phyloP scores from a whole-genome alignment of 2,797 vertebrate species.

The Falco berigora region DNA sequence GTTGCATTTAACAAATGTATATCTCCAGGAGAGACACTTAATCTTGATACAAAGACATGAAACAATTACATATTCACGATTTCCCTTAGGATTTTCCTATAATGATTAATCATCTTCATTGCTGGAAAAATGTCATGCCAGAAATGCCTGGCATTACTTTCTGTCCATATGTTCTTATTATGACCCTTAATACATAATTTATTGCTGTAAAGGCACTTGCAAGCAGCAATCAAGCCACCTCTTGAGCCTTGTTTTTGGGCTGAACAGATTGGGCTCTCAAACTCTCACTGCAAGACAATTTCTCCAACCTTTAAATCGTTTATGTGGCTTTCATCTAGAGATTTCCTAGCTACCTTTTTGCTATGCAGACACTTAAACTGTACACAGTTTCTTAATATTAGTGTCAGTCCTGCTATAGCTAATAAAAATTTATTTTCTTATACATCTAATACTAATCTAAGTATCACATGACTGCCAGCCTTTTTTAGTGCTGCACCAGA shows the following conservation, averaged over 20 bases:
- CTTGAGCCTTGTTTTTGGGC: not conserved
- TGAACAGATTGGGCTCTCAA: not conserved
- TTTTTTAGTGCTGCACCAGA: not conserved
- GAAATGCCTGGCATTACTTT: constrained; percentile 6
- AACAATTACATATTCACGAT: not conserved
- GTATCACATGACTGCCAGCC: not conserved
- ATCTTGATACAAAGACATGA: constrained; percentile 10
- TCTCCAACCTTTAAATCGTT: not conserved
- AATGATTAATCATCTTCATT: not conserved
- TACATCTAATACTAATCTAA: not conserved
- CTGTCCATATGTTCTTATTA: constrained; percentile 28
- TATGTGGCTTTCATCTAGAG: not conserved
- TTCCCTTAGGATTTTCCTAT: constrained; percentile 10
- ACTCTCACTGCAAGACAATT: not conserved
- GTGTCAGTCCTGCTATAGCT: not conserved
- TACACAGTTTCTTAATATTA: not conserved
- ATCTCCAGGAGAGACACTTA: not conserved
- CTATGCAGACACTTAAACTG: not conserved
- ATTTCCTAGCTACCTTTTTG: not conserved
- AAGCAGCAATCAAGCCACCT: not conserved
- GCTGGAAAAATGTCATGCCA: not conserved
- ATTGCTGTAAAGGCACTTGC: not conserved
- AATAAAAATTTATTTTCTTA: not conserved
- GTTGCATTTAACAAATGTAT: not conserved
- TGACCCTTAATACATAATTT: constrained; percentile 24